Conservation (phyloP, 2,797 vertebrate genomes). For the Xenopus petersii region DNA sequence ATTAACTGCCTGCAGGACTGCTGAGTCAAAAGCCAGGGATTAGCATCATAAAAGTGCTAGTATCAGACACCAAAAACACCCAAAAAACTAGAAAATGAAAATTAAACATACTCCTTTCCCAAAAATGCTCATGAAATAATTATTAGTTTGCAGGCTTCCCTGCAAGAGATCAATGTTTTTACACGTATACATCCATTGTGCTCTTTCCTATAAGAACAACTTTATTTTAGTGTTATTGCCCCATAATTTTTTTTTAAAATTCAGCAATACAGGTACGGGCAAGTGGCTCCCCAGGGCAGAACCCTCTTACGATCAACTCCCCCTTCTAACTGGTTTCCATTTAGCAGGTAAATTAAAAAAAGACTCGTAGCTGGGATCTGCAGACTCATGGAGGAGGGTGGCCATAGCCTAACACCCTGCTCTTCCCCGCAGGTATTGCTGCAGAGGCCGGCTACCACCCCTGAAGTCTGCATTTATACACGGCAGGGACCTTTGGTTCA, state of each 20-base stretch:
- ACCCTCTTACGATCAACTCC: background rate
- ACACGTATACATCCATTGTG: too few species aligned
- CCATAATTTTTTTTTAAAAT: background rate
- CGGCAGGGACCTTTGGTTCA: background rate
- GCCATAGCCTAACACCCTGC: constrained; percentile 76
- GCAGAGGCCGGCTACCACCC: constrained; percentile 73
- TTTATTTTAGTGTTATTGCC: background rate
- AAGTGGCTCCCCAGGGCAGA: background rate
- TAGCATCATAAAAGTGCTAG: too few species aligned
- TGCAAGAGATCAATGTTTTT: too few species aligned
- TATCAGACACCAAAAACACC: too few species aligned
- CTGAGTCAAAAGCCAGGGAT: too few species aligned
- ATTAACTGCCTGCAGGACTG: too few species aligned
- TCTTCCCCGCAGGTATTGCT: constrained; percentile 94
- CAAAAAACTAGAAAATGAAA: too few species aligned
- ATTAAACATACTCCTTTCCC: too few species aligned
- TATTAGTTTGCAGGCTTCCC: too few species aligned
- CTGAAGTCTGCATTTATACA: background rate
- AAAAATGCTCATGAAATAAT: too few species aligned
- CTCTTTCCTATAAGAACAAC: background rate
- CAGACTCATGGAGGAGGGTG: constrained; percentile 71
- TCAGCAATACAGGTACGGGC: too few species aligned
- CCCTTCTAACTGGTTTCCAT: background rate
- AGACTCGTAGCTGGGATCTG: constrained; percentile 58
- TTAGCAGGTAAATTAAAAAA: background rate